phyloP scores from a whole-genome alignment of 1,140 invertebrate species.

The Papilio glaucus region DNA sequence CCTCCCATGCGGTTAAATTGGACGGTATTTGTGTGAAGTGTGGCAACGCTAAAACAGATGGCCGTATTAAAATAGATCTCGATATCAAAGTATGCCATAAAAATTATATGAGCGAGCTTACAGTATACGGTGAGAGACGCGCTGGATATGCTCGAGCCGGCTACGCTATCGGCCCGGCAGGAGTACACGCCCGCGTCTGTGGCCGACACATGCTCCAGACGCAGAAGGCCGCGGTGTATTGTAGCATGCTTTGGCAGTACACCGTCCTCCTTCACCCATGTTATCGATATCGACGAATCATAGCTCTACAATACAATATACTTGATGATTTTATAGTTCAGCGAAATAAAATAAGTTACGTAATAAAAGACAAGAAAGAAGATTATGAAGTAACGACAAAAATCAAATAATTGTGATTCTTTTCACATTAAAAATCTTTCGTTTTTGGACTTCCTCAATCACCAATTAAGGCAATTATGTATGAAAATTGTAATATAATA shows the following conservation, averaged over 20 bases:
- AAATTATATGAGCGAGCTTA: constrained; percentile 62
- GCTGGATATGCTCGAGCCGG: constrained; percentile 76
- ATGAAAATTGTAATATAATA: no score
- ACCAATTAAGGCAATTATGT: no score
- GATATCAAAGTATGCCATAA: constrained; percentile 50
- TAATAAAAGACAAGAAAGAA: background rate
- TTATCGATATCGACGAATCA: constrained; percentile 75
- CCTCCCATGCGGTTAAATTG: constrained; percentile 91
- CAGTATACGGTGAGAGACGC: constrained; percentile 81
- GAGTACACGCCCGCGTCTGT: constrained; percentile 80
- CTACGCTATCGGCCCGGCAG: constrained; percentile 80
- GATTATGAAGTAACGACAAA: no score
- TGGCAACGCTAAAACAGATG: constrained; percentile 91
- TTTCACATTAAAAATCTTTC: no score
- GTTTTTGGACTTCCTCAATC: no score
- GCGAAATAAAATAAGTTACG: background rate
- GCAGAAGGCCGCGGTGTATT: constrained; percentile 85
- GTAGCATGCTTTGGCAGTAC: constrained; percentile 88
- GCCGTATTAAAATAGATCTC: constrained; percentile 72
- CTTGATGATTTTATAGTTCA: background rate
- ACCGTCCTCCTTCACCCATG: constrained; percentile 77
- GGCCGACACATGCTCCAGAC: constrained; percentile 77
- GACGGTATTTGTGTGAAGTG: constrained; percentile 93
- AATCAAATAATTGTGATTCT: no score
- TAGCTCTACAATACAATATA: constrained; percentile 69